Conservation (phyloP, 2,888 invertebrate species). For the Ochlodes sylvanus region DNA sequence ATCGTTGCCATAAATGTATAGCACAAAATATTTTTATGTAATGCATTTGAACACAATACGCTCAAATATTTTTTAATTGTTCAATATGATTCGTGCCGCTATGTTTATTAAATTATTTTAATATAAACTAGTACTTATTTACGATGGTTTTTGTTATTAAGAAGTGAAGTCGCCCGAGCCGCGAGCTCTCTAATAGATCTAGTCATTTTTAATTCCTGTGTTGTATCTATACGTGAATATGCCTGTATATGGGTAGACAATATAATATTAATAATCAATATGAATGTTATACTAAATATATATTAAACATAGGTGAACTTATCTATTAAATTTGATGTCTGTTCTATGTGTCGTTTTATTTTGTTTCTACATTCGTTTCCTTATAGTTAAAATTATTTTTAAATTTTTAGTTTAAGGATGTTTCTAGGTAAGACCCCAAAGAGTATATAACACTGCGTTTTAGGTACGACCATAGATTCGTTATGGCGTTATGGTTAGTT, state of each 20-base stretch:
- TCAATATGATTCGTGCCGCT: conserved; percentile 11
- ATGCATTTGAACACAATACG: conserved; percentile 7
- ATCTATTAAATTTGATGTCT: conserved; percentile 85
- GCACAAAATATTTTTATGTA: conserved; percentile 1
- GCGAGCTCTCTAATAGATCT: conserved; percentile 76
- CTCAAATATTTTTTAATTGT: conserved; percentile 25
- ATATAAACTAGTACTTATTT: conserved; percentile 36
- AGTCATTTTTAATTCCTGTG: conserved; percentile 82
- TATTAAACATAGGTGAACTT: conserved; percentile 78
- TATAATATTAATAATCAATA: conserved; percentile 81
- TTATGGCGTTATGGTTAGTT: too few relatives aligned
- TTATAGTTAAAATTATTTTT: too few relatives aligned
- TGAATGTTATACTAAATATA: conserved; percentile 73
- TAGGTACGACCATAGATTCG: too few relatives aligned
- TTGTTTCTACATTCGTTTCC: neutral
- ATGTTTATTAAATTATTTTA: conserved; percentile 8
- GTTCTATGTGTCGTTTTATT: conserved; percentile 75
- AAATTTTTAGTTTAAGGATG: too few relatives aligned
- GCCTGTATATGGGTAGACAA: conserved; percentile 81
- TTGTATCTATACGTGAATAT: conserved; percentile 73
- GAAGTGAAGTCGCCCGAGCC: conserved; percentile 60
- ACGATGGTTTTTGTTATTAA: conserved; percentile 1
- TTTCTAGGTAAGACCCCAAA: too few relatives aligned
- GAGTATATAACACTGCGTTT: too few relatives aligned
- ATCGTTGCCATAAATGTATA: conserved; percentile 12